Evolutionary conservation across 2,113 vertebrate genomes (phyloP), one percentile per base, ranked within the genome.

Genomic region (Rhinolophus sinicus): DNA sequence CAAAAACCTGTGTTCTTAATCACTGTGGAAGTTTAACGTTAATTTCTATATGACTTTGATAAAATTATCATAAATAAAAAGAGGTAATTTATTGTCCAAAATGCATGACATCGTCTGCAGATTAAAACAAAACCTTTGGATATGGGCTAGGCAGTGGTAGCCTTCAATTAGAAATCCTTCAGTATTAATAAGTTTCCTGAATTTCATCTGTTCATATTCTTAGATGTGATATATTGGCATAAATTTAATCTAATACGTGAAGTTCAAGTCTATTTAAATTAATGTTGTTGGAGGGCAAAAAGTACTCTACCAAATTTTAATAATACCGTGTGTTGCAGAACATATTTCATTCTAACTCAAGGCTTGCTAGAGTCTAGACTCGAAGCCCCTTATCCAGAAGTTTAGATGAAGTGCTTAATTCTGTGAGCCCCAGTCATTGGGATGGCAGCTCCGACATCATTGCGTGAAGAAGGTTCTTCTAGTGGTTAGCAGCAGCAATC

Each of bases 21-120:
- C 33, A 44, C 9, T 47, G 28, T 54, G 80, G 44, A 67, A 38
- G 10, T 73, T 62, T 91, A 86, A 88, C 82, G 3, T 70, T 93
- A 64, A 85, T 26, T 94, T 56, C 64, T 76, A 1, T 93, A 88
- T 69, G 67, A 52, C 52, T 85, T 70, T 84, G 50, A 73, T 56
- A 72, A 50, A 50, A 13, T 50, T 82, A 47, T 19, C 58, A 54
- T 92, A 80, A 50, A 80, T 88, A 50, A 97, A 95, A 95, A 93
- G 24, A 78, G 35, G 15, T 9, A 8, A 90, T 50, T 88, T 93
- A 35, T 83, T 81, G 47, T 83, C 56, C 38, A 44, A 52, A 33
- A 75, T 75, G 6, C 38, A 35, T 88, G 81, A 15, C 3, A 35
- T 72, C 44, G 76, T 75, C 30, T 80, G 7, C n/a, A 96, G 60